phyloP scores from a whole-genome alignment of 2,888 invertebrate genomes.

The Philonicus albiceps region DNA sequence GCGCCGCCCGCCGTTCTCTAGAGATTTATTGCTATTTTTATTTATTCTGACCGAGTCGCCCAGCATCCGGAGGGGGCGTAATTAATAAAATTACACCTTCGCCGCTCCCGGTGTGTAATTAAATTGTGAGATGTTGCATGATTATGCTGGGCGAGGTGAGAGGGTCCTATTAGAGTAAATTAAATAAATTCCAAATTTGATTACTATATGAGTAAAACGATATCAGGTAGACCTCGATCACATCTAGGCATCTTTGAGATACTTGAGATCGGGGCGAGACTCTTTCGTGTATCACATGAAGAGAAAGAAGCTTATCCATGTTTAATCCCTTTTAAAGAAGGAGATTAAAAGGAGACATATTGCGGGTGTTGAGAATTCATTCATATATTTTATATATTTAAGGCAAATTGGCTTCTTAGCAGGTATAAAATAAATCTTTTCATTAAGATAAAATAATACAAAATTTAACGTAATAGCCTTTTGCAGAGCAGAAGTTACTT shows the following conservation, averaged over 20 bases:
- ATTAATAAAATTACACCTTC: slow-evolving; percentile 12
- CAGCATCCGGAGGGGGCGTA: not conserved
- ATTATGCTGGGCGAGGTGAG: not conserved
- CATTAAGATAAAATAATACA: too few species aligned
- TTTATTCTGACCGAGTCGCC: not conserved
- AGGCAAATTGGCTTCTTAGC: too few species aligned
- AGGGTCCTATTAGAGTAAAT: not conserved
- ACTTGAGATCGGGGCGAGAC: not conserved
- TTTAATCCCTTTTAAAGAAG: not conserved
- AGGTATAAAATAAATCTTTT: too few species aligned
- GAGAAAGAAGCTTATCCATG: not conserved
- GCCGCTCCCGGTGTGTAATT: not conserved
- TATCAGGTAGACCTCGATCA: not conserved
- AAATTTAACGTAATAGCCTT: too few species aligned
- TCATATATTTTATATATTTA: too few species aligned
- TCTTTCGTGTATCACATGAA: not conserved
- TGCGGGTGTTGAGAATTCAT: not conserved
- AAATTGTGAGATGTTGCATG: not conserved
- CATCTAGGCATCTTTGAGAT: not conserved
- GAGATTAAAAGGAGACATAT: not conserved
- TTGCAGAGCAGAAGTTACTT: too few species aligned
- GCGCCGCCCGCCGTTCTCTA: not conserved
- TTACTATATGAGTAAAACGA: not conserved
- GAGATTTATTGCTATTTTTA: slow-evolving; percentile 25
- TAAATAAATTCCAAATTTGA: not conserved